Conservation (phyloP, 2,113 vertebrate genomes). For the Misgurnus anguillicaudatus region DNA sequence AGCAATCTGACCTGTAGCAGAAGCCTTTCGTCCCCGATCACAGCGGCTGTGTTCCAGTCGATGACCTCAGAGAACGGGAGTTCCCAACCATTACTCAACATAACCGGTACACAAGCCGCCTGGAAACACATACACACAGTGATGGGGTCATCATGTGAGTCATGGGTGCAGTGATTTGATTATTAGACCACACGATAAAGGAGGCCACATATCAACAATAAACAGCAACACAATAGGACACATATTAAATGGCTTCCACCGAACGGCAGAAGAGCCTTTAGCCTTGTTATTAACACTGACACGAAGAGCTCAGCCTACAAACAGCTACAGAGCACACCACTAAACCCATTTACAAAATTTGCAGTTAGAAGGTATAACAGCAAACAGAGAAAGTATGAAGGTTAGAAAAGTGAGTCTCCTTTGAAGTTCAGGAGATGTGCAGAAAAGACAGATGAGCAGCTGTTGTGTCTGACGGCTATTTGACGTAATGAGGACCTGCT, state of each 20-base stretch:
- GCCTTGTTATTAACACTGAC: not conserved
- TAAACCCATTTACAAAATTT: not conserved
- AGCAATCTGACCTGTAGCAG: constrained; percentile 72
- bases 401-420: constrained; percentile 1
- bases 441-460: constrained; percentile 55
- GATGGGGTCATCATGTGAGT: constrained; percentile 36
- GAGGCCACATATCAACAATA: constrained; percentile 29
- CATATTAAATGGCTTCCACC: constrained; percentile 36
- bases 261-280: constrained; percentile 20
- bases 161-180: constrained; percentile 8
- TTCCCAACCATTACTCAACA: constrained; percentile 81
- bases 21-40: constrained; percentile 79
- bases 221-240: constrained; percentile 38
- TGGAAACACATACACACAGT: constrained; percentile 54
- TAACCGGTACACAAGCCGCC: constrained; percentile 76
- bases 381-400: not conserved
- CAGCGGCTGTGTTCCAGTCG: constrained; percentile 77
- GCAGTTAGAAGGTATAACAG: not conserved
- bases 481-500: constrained; percentile 64
- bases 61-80: constrained; percentile 80
- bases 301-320: not conserved
- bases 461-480: constrained; percentile 53
- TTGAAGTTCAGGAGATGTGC: constrained; percentile 16
- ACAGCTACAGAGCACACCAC: not conserved
- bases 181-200: constrained; percentile 26